Base-by-base conservation (phyloP, 2,113 vertebrate genomes). In the Cottus gobio region DNA sequence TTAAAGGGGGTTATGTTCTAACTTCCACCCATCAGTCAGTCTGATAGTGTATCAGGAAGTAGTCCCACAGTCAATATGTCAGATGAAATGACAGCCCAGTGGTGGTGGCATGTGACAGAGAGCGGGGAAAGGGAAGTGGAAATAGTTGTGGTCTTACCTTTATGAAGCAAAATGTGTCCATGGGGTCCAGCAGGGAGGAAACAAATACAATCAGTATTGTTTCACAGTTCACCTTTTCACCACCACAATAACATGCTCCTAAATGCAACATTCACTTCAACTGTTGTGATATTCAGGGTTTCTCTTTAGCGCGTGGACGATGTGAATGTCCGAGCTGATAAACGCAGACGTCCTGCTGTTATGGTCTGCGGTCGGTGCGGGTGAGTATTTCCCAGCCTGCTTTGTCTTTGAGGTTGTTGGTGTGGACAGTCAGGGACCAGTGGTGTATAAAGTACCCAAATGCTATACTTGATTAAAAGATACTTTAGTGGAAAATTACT, bases 121-220 rank as follows among this genome's bases (percentile, higher is more conserved):
- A 57, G 22, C 63, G 4, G 1, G 36, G n/a, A 16, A 22, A 18
- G 7, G 36, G 9, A 57, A 28, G 68, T 7, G 34, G 16, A 46
- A 62, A 58, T n/a, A 6, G 3, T 42, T 30, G 15, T 16, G 39
- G 1, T 58, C 82, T 75, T 79, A 79, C 82, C 82, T 84, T 84
- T 28, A 69, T 71, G 34, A 37, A 46, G 73, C 6, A 34, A 26
- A 57, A 46, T 11, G 13, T 30, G 36, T 46, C 7, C 44, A 75
- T 36, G 50, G 39, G 7, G 31, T 60, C 12, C 39, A 68, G 75
- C 46, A 73, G 52, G 65, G 46, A 48, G 11, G 15, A 28, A 46
- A 46, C 16, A 36, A n/a, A 15, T 1, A 18, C 0, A 65, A 24
- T 4, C 15, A 31, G 42, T 20, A 63, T 71, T 30, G 2, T 15